These are phyloP conservation scores for Neopelma chrysocephalum DNA, from an alignment of 2,797 vertebrate species.

Conservation along the genomic window DNA sequence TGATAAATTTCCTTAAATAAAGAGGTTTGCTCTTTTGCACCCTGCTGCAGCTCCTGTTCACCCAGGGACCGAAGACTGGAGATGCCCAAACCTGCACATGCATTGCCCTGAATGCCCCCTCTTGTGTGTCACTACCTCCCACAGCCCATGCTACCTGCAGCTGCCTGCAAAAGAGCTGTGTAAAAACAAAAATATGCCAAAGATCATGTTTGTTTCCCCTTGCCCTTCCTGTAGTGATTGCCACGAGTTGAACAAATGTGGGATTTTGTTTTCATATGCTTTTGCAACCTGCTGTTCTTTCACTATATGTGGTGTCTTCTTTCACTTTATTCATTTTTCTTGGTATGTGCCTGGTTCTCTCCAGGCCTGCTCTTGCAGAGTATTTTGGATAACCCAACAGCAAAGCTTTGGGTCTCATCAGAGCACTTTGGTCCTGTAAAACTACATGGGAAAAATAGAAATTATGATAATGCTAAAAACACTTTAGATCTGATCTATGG, in stretches of 20 bases:
- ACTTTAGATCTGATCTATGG: background rate
- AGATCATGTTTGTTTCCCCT: background rate
- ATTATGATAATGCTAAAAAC: background rate
- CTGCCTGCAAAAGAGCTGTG: background rate
- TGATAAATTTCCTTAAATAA: background rate
- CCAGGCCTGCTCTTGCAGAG: no score
- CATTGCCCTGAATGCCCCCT: accelerated
- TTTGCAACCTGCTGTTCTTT: background rate
- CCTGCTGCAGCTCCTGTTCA: background rate
- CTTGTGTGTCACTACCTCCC: background rate
- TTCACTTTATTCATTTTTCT: no score
- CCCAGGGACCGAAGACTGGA: accelerated
- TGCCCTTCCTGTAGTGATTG: background rate
- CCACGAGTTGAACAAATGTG: background rate
- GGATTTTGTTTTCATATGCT: background rate
- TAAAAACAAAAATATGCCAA: background rate
- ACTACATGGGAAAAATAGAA: background rate
- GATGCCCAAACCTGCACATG: background rate
- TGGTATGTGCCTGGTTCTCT: no score
- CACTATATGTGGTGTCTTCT: no score
- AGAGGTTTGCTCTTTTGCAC: background rate
- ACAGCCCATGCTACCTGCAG: background rate
- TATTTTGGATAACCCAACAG: no score
- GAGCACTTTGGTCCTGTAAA: background rate
- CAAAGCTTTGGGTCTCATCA: background rate